A percentile compares a stretch with the other conserved stretches of the same genome.
These are phyloP conservation scores for Brachionus manjavacas DNA, from an alignment of 1,140 invertebrate genomes.

Conservation along the genomic window DNA sequence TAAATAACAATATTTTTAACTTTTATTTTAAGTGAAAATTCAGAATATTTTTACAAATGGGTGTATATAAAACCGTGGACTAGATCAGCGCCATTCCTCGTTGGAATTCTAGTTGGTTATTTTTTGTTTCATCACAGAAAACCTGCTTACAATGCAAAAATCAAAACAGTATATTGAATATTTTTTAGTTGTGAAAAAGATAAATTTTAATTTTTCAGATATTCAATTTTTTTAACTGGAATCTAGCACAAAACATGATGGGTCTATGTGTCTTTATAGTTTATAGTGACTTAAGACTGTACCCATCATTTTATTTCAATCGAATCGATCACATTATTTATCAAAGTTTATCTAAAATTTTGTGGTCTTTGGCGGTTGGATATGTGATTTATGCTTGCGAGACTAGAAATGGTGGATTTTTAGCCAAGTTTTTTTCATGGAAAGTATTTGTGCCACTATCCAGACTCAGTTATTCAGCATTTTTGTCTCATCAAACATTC, in stretches of 20 bases:
- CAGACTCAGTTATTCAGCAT: not conserved
- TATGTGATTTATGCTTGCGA: conserved; percentile 38
- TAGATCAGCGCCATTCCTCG: conserved; percentile 59
- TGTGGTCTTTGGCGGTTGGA: not conserved
- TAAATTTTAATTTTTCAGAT: not conserved
- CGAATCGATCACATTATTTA: conserved; percentile 28
- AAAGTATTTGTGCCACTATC: not conserved
- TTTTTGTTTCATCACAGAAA: conserved; percentile 39
- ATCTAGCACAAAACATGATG: not conserved
- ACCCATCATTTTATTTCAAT: not conserved
- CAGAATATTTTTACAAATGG: conserved; percentile 57
- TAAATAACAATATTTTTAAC: no score
- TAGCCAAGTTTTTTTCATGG: conserved; percentile 53
- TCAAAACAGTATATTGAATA: not conserved
- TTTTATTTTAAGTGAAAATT: not conserved
- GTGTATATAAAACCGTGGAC: conserved; percentile 72
- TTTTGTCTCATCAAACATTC: conserved; percentile 14
- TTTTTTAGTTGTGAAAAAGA: not conserved
- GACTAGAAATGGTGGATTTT: not conserved
- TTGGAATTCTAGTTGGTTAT: conserved; percentile 59
- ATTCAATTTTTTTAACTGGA: conserved; percentile 9
- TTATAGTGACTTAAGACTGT: not conserved
- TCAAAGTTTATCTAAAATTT: not conserved
- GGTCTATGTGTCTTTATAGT: not conserved
- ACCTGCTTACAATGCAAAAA: not conserved